Conservation (phyloP, 2,888 invertebrate species). For the Drosophila melanocephala region DNA sequence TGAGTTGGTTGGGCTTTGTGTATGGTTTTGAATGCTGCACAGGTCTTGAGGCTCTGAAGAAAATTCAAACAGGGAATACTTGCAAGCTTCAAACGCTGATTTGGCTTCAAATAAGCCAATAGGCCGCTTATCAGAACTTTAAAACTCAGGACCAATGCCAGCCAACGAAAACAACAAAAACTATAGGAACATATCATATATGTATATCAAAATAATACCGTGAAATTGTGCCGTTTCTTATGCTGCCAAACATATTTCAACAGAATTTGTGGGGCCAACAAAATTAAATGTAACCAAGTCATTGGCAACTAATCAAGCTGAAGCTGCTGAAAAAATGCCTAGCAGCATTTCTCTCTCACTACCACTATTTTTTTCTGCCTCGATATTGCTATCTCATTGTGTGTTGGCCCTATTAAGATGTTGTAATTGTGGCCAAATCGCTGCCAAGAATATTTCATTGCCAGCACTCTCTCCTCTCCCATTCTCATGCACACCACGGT, state of each 20-base stretch:
- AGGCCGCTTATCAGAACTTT: constrained; percentile 45
- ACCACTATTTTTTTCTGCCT: not conserved
- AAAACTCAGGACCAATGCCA: constrained; percentile 17
- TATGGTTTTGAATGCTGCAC: constrained; percentile 23
- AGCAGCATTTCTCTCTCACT: constrained; percentile 7
- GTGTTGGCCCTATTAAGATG: constrained; percentile 60
- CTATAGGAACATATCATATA: constrained; percentile 18
- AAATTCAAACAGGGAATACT: constrained; percentile 59
- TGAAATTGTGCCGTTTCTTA: constrained; percentile 29
- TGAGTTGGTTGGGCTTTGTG: constrained; percentile 6
- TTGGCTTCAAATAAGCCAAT: constrained; percentile 60
- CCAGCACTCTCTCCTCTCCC: constrained; percentile 11
- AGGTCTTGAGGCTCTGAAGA: constrained; percentile 38
- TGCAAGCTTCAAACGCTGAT: constrained; percentile 54
- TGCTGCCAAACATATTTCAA: constrained; percentile 24
- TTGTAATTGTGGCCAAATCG: constrained; percentile 74
- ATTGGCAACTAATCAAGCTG: constrained; percentile 67
- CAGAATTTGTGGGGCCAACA: constrained; percentile 5
- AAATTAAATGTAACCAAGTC: constrained; percentile 40
- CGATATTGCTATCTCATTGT: constrained; percentile 13
- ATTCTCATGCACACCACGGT: constrained; percentile 3
- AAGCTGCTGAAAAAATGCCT: constrained; percentile 18
- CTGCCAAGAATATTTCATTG: constrained; percentile 66
- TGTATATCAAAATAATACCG: constrained; percentile 18
- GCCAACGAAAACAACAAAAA: constrained; percentile 9